Conservation (phyloP, 2,888 invertebrate species). For the Sphaerophoria rueppellii region DNA sequence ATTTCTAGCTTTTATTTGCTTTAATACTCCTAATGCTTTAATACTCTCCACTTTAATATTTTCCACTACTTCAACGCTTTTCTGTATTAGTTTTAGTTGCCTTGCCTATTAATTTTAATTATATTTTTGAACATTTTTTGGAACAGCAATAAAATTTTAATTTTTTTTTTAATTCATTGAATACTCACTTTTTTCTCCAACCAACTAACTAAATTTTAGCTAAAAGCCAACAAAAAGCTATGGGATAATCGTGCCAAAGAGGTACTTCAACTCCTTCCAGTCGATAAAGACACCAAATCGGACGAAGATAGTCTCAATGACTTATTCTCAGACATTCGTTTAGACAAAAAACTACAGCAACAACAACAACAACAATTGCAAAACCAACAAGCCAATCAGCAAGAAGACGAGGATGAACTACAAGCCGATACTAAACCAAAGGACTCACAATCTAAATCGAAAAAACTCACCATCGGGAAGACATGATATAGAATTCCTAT, state of each 20-base stretch:
- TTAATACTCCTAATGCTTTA: too few species aligned
- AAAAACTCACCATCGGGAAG: slow-evolving; percentile 72
- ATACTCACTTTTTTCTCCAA: neutral
- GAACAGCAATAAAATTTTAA: neutral
- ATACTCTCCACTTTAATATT: too few species aligned
- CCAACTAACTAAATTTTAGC: slow-evolving; percentile 74
- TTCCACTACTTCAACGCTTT: too few species aligned
- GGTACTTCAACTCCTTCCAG: slow-evolving; percentile 78
- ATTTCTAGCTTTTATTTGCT: too few species aligned
- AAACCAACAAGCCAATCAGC: slow-evolving; percentile 69
- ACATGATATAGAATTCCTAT: slow-evolving; percentile 76
- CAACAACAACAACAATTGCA: slow-evolving; percentile 52
- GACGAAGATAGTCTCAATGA: slow-evolving; percentile 77
- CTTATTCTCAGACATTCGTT: slow-evolving; percentile 72
- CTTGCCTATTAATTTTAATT: too few species aligned
- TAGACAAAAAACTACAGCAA: slow-evolving; percentile 33
- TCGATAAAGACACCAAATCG: slow-evolving; percentile 76
- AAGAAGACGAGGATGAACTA: slow-evolving; percentile 55
- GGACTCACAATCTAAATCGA: slow-evolving; percentile 74
- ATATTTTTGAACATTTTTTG: too few species aligned
- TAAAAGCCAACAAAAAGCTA: slow-evolving; percentile 81
- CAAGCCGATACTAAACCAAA: slow-evolving; percentile 63
- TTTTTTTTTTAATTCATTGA: neutral
- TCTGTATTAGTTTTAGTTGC: too few species aligned
- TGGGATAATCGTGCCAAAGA: slow-evolving; percentile 82